These are phyloP conservation scores for Diploscapter pachys DNA, from an alignment of 1,140 invertebrate species.

Conservation along the genomic window DNA sequence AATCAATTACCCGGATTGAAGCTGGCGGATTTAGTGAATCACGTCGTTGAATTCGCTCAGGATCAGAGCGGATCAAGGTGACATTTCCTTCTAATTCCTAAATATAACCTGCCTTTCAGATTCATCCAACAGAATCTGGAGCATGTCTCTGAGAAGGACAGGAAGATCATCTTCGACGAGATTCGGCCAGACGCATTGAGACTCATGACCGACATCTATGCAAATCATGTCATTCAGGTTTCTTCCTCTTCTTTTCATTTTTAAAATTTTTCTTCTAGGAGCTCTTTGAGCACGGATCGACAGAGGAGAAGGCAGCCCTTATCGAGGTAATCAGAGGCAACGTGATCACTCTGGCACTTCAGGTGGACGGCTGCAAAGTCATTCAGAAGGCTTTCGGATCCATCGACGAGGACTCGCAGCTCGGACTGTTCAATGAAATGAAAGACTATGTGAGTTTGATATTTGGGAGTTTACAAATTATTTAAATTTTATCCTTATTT, in stretches of 20 bases:
- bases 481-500: too few relatives aligned
- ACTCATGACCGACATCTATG: conserved; percentile 99
- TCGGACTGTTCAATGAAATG: conserved; percentile 54
- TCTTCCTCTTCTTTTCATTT: conserved; percentile 11
- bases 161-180: conserved; percentile 96
- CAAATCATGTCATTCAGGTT: conserved; percentile 98
- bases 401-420: conserved; percentile 90
- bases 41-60: conserved; percentile 97
- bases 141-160: conserved; percentile 86
- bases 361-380: conserved; percentile 99
- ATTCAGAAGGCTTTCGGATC: conserved; percentile 99
- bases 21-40: conserved; percentile 82
- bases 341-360: conserved; percentile 88
- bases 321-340: conserved; percentile 77
- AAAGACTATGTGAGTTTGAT: conserved; percentile 45
- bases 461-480: too few relatives aligned
- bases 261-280: conserved; percentile 65
- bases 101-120: conserved; percentile 39
- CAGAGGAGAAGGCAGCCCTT: conserved; percentile 91
- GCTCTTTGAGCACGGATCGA: conserved; percentile 97
- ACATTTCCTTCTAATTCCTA: too few relatives aligned
- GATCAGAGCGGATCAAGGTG: conserved; percentile 95
- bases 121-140: conserved; percentile 99
- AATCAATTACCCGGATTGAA: conserved; percentile 79
- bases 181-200: conserved; percentile 88